Conservation (phyloP, 2,797 vertebrate species). For the Lithobates sylvaticus region DNA sequence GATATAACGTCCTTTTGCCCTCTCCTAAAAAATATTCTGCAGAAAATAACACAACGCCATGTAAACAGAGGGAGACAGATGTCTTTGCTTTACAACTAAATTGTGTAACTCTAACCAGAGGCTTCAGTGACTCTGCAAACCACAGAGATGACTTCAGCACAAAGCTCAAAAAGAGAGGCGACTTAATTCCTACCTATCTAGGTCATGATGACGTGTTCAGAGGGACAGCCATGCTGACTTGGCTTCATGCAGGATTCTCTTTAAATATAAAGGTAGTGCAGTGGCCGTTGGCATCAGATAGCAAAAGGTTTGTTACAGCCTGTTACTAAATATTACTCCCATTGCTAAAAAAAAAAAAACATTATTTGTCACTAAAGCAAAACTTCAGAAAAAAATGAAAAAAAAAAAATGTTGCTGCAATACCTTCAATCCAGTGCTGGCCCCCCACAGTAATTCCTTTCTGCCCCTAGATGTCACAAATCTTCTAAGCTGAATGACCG, state of each 20-base stretch:
- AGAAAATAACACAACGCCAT: not conserved
- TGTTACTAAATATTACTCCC: too few species aligned
- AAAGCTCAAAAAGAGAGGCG: not conserved
- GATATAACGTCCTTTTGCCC: constrained; percentile 8
- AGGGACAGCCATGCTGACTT: constrained; percentile 15
- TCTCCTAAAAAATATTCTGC: not conserved
- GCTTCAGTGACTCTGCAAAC: constrained; percentile 26
- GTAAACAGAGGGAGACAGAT: not conserved
- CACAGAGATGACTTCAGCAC: constrained; percentile 19
- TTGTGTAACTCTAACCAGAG: constrained; percentile 17
- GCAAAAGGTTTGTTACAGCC: too few species aligned
- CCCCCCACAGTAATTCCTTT: too few species aligned
- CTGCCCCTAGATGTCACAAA: too few species aligned
- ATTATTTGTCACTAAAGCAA: too few species aligned
- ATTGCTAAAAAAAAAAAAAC: too few species aligned
- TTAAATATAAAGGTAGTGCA: too few species aligned
- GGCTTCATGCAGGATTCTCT: not conserved
- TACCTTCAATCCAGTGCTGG: too few species aligned
- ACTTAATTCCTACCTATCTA: not conserved
- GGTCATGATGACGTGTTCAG: constrained; percentile 13
- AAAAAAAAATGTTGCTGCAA: too few species aligned
- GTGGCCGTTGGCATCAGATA: too few species aligned
- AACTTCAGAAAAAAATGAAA: too few species aligned
- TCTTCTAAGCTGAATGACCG: too few species aligned
- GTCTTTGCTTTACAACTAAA: not conserved